Percentiles rank a stretch among this genome's conserved stretches.
phyloP scores from a whole-genome alignment of 2,113 vertebrate species.

The Craseonycteris thonglongyai region DNA sequence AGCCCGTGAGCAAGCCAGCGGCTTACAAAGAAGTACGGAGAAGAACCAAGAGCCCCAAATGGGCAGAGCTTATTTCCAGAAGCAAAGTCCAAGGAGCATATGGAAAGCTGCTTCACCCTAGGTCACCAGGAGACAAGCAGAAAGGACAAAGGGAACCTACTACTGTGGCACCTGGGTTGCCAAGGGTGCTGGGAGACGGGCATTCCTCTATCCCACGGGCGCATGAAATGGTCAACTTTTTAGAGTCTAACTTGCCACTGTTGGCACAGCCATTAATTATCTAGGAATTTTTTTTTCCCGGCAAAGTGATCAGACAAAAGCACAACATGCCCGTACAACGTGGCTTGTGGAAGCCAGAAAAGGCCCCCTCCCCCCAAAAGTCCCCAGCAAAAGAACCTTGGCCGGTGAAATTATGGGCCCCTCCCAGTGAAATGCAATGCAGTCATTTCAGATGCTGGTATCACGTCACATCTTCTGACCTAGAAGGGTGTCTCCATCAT shows the following conservation, averaged over 20 bases:
- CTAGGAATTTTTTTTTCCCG: not conserved
- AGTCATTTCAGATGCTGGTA: not conserved
- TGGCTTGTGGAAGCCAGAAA: not conserved
- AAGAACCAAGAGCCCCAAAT: not conserved
- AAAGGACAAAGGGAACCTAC: too few relatives aligned
- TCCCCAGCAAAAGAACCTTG: not conserved
- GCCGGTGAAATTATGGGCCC: too few relatives aligned
- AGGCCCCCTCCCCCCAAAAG: not conserved
- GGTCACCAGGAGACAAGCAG: not conserved
- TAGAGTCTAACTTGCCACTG: not conserved
- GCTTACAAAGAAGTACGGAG: not conserved
- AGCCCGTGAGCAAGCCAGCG: not conserved
- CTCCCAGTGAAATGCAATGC: fast-evolving
- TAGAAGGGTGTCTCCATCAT: not conserved
- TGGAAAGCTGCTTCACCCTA: not conserved
- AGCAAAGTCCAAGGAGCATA: not conserved
- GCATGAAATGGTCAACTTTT: fast-evolving
- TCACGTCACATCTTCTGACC: not conserved
- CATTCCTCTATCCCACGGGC: fast-evolving
- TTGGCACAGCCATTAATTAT: fast-evolving
- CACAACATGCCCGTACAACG: not conserved
- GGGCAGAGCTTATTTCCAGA: not conserved
- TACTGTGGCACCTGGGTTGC: fast-evolving
- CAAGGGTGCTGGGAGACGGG: fast-evolving
- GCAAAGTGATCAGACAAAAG: not conserved